phyloP scores from a whole-genome alignment of 2,888 invertebrate genomes.

The Drosophila antonietae region DNA sequence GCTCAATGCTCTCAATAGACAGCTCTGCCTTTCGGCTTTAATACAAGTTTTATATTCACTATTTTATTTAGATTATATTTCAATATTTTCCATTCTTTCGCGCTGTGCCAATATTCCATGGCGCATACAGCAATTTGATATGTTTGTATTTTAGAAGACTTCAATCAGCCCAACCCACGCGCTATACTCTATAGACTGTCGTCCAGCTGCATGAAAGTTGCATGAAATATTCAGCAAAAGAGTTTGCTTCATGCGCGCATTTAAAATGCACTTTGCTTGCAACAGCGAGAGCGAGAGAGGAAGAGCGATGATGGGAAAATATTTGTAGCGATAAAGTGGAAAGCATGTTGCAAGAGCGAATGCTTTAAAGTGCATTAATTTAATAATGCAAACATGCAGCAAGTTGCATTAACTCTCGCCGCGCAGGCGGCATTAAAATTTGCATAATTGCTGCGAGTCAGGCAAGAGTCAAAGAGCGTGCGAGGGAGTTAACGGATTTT shows the following conservation, averaged over 20 bases:
- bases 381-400: constrained; percentile 73
- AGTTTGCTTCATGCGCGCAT: constrained; percentile 51
- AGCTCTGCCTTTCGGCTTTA: neutral
- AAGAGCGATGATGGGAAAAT: neutral
- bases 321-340: constrained; percentile 23
- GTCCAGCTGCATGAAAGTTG: constrained; percentile 1
- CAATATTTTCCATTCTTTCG: neutral
- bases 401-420: constrained; percentile 69
- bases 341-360: constrained; percentile 29
- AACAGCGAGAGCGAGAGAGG: neutral
- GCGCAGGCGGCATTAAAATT: constrained; percentile 59
- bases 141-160: constrained; percentile 3
- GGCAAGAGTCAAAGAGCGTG: constrained; percentile 20
- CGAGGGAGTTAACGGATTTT: constrained; percentile 19
- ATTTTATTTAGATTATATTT: neutral
- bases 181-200: constrained; percentile 18
- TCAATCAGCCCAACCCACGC: constrained; percentile 18
- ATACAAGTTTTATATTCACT: neutral
- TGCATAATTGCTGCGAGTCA: constrained; percentile 68
- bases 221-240: constrained; percentile 64
- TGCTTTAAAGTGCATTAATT: constrained; percentile 73
- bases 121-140: neutral
- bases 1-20: neutral
- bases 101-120: neutral
- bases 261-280: constrained; percentile 68